Percentiles rank a stretch among this genome's conserved stretches.
phyloP scores from a whole-genome alignment of 2,797 vertebrate genomes.

The Heliangelus exortis region DNA sequence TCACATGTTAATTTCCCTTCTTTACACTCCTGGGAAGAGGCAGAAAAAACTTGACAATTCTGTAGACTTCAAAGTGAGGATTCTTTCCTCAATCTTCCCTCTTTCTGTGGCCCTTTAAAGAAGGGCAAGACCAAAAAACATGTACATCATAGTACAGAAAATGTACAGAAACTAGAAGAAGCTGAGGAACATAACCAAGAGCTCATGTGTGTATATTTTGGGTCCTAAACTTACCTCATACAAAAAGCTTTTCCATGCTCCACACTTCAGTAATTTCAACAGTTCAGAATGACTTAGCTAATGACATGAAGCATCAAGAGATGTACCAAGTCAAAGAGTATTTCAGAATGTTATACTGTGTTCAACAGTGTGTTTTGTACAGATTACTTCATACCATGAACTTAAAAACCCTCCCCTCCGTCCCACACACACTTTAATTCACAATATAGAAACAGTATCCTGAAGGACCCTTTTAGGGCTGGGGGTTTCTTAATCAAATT shows the following conservation, averaged over 20 bases:
- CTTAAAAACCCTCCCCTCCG: not conserved
- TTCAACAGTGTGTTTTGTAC: not conserved
- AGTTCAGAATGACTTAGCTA: not conserved
- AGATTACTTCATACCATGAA: not conserved
- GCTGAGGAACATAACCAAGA: not conserved
- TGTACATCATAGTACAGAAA: not conserved
- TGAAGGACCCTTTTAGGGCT: not conserved
- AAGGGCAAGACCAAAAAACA: not conserved
- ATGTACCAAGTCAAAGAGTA: not conserved
- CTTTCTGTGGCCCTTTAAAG: not conserved
- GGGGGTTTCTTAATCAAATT: not conserved
- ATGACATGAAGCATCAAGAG: not conserved
- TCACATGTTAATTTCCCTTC: rapidly evolving
- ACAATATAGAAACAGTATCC: not conserved
- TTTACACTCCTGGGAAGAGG: not conserved
- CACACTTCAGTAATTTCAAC: not conserved
- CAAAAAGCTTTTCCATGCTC: not conserved
- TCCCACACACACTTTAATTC: not conserved
- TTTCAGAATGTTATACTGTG: not conserved
- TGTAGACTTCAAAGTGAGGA: not conserved
- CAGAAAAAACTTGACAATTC: not conserved
- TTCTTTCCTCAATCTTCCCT: not conserved
- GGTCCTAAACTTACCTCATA: not conserved
- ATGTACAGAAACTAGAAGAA: not conserved
- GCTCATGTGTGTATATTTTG: not conserved